Conservation (phyloP, 37 sponge, comb jelly and placozoan species). For the Aplysina aerophoba region DNA sequence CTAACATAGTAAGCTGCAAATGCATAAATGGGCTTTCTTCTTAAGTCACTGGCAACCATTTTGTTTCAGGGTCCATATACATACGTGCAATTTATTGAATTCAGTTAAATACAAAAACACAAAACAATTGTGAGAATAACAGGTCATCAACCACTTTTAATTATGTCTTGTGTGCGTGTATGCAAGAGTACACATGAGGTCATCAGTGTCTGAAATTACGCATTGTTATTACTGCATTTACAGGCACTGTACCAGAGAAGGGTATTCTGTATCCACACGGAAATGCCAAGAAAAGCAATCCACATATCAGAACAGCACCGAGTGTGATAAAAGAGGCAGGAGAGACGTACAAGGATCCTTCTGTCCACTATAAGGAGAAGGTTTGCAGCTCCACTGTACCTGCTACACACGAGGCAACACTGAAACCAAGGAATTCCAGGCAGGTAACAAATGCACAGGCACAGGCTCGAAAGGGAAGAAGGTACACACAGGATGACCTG, state of each 20-base stretch:
- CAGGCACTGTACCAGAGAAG: slow-evolving; percentile 28
- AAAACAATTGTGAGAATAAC: too few species aligned
- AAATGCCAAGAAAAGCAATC: background rate
- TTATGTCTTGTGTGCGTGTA: too few species aligned
- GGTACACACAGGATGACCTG: slow-evolving; percentile 9
- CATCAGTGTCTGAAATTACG: too few species aligned
- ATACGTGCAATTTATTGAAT: too few species aligned
- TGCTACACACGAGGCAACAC: slow-evolving; percentile 9
- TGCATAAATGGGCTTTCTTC: too few species aligned
- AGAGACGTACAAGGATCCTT: slow-evolving; percentile 18
- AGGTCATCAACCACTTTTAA: too few species aligned
- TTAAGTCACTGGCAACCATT: too few species aligned
- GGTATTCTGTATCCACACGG: slow-evolving; percentile 12
- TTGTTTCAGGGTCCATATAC: too few species aligned
- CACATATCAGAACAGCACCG: slow-evolving; percentile 15
- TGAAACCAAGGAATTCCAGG: background rate
- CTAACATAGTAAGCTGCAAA: too few species aligned
- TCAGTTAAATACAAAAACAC: too few species aligned
- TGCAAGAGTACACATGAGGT: too few species aligned
- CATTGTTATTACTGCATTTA: too few species aligned
- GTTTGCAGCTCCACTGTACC: background rate
- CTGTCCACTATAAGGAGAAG: slow-evolving; percentile 22
- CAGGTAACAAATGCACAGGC: slow-evolving; percentile 20
- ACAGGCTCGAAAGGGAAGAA: background rate
- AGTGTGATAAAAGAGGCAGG: slow-evolving; percentile 28